Evolutionary conservation across 2,797 vertebrate genomes (phyloP).

Genomic region (Pseudopleuronectes americanus): DNA sequence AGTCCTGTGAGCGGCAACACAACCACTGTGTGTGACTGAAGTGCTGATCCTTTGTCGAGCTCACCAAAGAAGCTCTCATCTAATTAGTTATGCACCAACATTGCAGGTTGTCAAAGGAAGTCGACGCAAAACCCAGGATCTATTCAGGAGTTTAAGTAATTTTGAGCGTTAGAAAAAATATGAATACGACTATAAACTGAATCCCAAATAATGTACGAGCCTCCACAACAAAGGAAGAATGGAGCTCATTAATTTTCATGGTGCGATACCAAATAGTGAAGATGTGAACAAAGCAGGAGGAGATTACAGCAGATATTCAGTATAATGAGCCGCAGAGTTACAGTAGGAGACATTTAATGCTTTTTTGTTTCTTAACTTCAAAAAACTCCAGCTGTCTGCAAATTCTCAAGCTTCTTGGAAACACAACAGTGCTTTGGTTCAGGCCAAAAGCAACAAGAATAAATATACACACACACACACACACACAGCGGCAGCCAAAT

Average conservation of each 20-base stretch:
- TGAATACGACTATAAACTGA: conserved; percentile 15
- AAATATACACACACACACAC: conserved; percentile 38
- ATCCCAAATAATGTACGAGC: conserved; percentile 27
- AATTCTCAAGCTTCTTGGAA: conserved; percentile 61
- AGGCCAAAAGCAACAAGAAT: conserved; percentile 68
- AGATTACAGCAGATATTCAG: conserved; percentile 38
- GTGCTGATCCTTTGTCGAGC: conserved; percentile 31
- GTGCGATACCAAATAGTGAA: conserved; percentile 49
- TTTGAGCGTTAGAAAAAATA: conserved; percentile 5
- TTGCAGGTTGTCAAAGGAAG: conserved; percentile 20
- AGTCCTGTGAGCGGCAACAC: conserved; percentile 10
- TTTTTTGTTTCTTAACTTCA: conserved; percentile 45
- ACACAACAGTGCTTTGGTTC: conserved; percentile 56
- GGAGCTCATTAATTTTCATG: conserved; percentile 59
- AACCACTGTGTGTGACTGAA: conserved; percentile 19
- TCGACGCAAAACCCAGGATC: conserved; percentile 8
- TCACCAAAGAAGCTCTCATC: conserved; percentile 9
- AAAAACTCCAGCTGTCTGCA: conserved; percentile 64
- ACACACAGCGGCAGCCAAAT: conserved; percentile 49
- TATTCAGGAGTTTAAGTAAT: conserved; percentile 12
- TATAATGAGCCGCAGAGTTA: conserved; percentile 53
- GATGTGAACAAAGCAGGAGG: conserved; percentile 51
- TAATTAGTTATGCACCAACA: conserved; percentile 20
- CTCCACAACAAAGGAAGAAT: conserved; percentile 36
- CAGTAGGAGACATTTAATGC: conserved; percentile 43